Evolutionary conservation across 2,888 invertebrate genomes (phyloP).

Genomic region (Ophraella communa): DNA sequence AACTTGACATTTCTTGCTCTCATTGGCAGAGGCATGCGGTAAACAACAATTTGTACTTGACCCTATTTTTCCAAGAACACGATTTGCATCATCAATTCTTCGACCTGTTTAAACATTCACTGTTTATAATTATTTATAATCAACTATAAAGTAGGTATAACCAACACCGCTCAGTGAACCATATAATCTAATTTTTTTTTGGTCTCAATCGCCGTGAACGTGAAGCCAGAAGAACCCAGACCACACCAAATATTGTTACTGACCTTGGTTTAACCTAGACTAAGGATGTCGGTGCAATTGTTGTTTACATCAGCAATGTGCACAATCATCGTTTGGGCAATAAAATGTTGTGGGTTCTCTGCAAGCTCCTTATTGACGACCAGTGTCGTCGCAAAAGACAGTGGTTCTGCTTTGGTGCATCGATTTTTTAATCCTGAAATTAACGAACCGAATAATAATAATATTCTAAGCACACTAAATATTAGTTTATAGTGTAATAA

Average conservation of each 20-base stretch:
- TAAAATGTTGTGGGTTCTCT: slow-evolving; percentile 48
- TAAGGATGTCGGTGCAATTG: slow-evolving; percentile 58
- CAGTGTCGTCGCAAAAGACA: slow-evolving; percentile 21
- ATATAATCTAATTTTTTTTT: slow-evolving; percentile 5
- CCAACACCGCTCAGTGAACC: slow-evolving; percentile 8
- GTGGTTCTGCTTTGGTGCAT: background rate
- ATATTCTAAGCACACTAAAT: no score
- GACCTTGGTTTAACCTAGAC: slow-evolving; percentile 56
- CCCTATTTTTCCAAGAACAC: slow-evolving; percentile 9
- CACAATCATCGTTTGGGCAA: slow-evolving; percentile 58
- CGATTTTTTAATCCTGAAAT: background rate
- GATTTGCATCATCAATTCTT: slow-evolving; percentile 10
- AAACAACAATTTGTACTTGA: slow-evolving; percentile 12
- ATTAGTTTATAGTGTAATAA: no score
- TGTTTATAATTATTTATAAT: slow-evolving; percentile 1
- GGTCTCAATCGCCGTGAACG: background rate
- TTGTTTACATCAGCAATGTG: slow-evolving; percentile 58
- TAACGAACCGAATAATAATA: background rate
- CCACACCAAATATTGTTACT: slow-evolving; percentile 54
- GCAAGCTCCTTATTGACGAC: slow-evolving; percentile 18
- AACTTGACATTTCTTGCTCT: slow-evolving; percentile 1
- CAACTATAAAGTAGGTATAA: slow-evolving; percentile 4
- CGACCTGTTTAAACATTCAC: slow-evolving; percentile 6
- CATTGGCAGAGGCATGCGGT: background rate
- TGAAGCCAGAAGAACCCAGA: slow-evolving; percentile 38